Conservation (phyloP, 2,113 vertebrate species). For the Scatophagus argus region DNA sequence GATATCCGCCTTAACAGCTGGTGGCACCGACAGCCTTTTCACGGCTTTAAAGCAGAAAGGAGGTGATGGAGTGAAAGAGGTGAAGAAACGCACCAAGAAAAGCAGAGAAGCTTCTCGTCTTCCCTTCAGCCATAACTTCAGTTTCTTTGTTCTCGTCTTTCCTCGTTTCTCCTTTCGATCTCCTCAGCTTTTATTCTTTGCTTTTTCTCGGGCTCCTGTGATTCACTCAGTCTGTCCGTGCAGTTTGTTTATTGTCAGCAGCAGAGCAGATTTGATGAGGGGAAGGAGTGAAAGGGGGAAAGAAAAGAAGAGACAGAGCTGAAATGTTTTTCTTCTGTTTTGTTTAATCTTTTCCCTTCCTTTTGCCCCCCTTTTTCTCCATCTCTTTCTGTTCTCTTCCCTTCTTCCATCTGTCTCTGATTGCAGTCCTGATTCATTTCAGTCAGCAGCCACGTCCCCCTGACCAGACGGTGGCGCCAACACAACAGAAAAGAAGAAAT, state of each 20-base stretch:
- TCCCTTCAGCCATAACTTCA: neutral
- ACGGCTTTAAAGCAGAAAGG: neutral
- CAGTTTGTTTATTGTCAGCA: neutral
- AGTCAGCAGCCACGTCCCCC: slow-evolving; percentile 41
- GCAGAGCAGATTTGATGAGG: neutral
- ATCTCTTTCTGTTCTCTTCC: slow-evolving; percentile 34
- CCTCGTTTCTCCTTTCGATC: neutral
- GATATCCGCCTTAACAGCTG: neutral
- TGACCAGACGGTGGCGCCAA: slow-evolving; percentile 57
- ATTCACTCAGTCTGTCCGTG: neutral
- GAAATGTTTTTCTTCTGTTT: slow-evolving; percentile 12
- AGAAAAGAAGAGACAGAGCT: neutral
- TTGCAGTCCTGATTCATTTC: slow-evolving; percentile 66
- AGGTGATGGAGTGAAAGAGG: neutral
- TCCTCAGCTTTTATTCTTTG: neutral
- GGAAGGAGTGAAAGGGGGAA: neutral
- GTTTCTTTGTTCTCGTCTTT: neutral
- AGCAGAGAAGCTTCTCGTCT: neutral
- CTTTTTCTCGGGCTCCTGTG: neutral
- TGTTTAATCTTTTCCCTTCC: slow-evolving; percentile 30
- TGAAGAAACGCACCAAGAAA: too few species aligned
- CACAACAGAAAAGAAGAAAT: slow-evolving; percentile 51
- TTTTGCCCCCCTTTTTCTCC: slow-evolving; percentile 27
- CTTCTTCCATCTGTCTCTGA: slow-evolving; percentile 59
- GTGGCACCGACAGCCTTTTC: neutral